Conservation (phyloP, 2,113 vertebrate species). For the Pelecanus crispus region DNA sequence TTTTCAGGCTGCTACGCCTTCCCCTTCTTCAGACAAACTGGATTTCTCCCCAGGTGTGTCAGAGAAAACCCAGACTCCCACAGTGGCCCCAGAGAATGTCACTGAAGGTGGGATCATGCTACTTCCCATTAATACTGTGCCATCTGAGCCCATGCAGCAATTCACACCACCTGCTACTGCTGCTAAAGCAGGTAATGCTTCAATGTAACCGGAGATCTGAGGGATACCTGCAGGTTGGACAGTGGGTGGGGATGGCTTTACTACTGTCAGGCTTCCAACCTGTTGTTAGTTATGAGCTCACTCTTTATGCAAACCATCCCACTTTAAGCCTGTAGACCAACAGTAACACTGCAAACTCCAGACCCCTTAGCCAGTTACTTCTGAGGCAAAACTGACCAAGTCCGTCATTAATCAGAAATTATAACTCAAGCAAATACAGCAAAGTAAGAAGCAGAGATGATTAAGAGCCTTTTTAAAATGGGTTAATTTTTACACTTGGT, state of each 20-base stretch:
- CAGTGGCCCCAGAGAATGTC: background rate
- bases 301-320: background rate
- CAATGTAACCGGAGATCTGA: background rate
- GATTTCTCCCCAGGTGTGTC: background rate
- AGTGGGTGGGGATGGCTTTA: background rate
- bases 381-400: background rate
- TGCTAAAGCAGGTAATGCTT: constrained; percentile 68
- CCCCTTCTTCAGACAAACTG: constrained; percentile 16
- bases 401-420: background rate
- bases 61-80: background rate
- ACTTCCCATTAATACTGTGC: background rate
- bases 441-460: background rate
- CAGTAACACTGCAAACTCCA: background rate
- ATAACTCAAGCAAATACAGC: background rate
- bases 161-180: background rate
- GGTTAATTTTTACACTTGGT: background rate
- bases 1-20: constrained; percentile 48
- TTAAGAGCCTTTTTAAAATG: background rate
- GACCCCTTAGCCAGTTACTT: background rate
- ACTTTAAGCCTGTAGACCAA: background rate
- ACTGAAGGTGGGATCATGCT: background rate
- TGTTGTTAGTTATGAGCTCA: background rate
- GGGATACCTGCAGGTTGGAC: background rate
- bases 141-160: background rate
- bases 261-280: background rate